These are phyloP conservation scores for Trachythela sp. DNA, from an alignment of 64 coral and sea anemone species.

Conservation along the genomic window DNA sequence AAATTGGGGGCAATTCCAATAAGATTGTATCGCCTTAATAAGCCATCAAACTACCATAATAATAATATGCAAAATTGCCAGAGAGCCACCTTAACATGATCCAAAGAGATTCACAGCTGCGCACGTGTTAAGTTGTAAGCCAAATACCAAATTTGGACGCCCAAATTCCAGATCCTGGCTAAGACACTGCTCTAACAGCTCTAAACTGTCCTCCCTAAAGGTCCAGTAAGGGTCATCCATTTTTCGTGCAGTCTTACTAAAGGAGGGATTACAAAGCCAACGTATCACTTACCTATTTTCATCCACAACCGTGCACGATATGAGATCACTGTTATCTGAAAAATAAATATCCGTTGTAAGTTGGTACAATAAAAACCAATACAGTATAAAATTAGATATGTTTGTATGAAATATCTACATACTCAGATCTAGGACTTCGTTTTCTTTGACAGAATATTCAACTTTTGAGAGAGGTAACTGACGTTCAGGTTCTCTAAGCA, in stretches of 20 bases:
- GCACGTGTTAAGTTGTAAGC: too few species aligned
- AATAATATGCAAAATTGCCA: background rate
- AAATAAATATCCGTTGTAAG: background rate
- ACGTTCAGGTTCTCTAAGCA: conserved; percentile 58
- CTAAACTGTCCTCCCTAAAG: too few species aligned
- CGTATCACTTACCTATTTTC: conserved; percentile 97
- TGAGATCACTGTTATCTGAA: conserved; percentile 95
- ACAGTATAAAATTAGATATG: too few species aligned
- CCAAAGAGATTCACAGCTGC: too few species aligned
- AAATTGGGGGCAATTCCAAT: too few species aligned
- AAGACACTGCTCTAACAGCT: too few species aligned
- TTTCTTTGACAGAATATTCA: conserved; percentile 86
- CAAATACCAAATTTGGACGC: background rate
- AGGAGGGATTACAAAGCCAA: background rate
- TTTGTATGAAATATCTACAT: conserved; percentile 18
- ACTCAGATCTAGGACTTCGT: conserved; percentile 95
- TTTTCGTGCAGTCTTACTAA: background rate
- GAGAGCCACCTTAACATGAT: too few species aligned
- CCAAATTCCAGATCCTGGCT: too few species aligned
- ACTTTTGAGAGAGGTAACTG: conserved; percentile 93
- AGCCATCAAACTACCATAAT: background rate
- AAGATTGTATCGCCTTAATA: too few species aligned
- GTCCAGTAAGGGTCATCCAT: too few species aligned
- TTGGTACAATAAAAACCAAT: too few species aligned
- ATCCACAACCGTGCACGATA: conserved; percentile 78